Base-by-base conservation (phyloP, 2,888 invertebrate genomes). In the Hedya salicella region DNA sequence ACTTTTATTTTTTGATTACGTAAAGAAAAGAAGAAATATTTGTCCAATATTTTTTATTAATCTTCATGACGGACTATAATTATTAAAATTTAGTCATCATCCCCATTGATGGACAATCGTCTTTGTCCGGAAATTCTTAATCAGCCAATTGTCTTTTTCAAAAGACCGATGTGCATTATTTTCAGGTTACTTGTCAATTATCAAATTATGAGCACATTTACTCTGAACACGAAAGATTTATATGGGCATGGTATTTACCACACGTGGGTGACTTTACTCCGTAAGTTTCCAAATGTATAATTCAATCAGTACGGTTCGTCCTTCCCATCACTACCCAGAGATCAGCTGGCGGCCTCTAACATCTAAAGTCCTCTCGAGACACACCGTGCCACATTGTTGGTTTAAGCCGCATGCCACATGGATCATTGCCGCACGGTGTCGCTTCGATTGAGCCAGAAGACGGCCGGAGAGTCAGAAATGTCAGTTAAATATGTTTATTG, bases 241-340 rank as follows among this genome's bases (percentile, higher is more conserved):
- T 6, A 6, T 25, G 25, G 25, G 25, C 25, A 1, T 25, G 25
- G 6, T 6, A 25, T n/a, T n/a, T n/a, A 25, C 6, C 25, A 25
- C 25, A 25, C 25, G 25, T 25, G 25, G 25, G 25, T 6, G 25
- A 6, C 4, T 25, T 25, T 25, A 25, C 25, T 36, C 9, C 36
- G 9, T 9, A 36, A 36, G 36, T 36, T 46, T 13, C 21, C 11
- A 46, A 21, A 6, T 8, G 16, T 16, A 16, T 32, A 14, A 30
- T 30, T 30, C 40, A 39, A 14, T 21, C 3, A 2, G 54, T 40
- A 6, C 30, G 9, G 11, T 13, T 2, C 25, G 19, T 11, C 44
- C 57, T 17, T 46, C 57, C 44, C 32, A 32, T 46, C 57, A 44
- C 57, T 17, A 32, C 57, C 56, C 17, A 53, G 48, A 48, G 57